Evolutionary conservation across 2,113 vertebrate species (phyloP), one percentile per base, ranked within the genome.

Genomic region (Urocolius indicus): DNA sequence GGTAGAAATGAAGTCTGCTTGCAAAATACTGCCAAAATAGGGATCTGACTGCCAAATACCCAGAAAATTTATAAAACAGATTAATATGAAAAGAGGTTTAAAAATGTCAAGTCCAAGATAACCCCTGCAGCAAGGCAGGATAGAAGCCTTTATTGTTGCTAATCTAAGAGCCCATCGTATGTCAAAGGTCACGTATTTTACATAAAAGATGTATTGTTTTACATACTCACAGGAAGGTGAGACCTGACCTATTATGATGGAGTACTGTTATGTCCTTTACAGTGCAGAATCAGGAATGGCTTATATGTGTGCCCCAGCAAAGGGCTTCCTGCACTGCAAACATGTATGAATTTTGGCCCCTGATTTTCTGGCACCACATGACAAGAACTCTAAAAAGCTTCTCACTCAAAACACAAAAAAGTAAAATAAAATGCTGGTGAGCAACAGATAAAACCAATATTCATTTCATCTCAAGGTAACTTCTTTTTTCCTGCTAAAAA

Each of bases 21-120:
- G 98, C 97, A 98, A 98, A 99, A 98, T 98, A 95, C 97, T 95
- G 98, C 98, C 98, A 97, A 93, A 97, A 95, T 84, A 97, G 80
- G 84, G 97, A 93, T 69, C 63, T 77, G 68, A 66, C 91, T 97
- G 96, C 95, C 95, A 96, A 94, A 93, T 81, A 95, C 61, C 82
- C 89, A 84, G 94, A 92, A 94, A 97, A 97, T 96, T 94, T 95
- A 90, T 97, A 95, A 97, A 95, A 54, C 78, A 97, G 96, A 97
- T 97, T 97, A 98, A 97, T 94, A 95, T 43, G 93, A 96, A 95
- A 95, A 91, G 95, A 92, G 96, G 92, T 96, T 97, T 96, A 36
- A 92, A 92, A 92, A 89, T 94, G 57, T 73, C 90, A 87, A 90
- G 84, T 74, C n/a, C 61, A 73, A 73, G 93, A 97, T 96, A 96